Evolutionary conservation across 2,113 vertebrate species (phyloP).

Genomic region (Rhabdornis inornatus): DNA sequence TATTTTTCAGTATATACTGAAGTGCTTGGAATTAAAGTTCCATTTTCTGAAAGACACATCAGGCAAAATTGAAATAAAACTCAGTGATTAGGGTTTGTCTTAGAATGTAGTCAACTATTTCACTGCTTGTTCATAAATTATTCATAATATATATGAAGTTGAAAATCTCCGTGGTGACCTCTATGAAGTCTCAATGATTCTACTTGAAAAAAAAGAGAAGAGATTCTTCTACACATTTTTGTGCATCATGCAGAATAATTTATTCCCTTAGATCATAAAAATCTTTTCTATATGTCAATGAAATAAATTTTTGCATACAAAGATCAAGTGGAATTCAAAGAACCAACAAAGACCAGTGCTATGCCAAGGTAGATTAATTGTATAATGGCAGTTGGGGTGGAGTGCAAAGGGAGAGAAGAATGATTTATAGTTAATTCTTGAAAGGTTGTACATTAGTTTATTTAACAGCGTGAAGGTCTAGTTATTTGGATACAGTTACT

Average conservation of each 20-base stretch:
- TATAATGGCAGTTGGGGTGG: not conserved
- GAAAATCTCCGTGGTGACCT: not conserved
- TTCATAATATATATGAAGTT: not conserved
- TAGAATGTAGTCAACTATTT: not conserved
- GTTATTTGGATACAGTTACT: not conserved
- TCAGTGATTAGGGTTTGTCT: not conserved
- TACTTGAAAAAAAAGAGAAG: not conserved
- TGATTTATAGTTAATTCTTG: not conserved
- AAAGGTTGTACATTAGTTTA: not conserved
- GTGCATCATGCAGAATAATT: not conserved
- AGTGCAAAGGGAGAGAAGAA: not conserved
- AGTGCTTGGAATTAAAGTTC: not conserved
- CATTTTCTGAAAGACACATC: not conserved
- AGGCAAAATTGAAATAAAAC: not conserved
- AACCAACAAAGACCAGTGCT: not conserved
- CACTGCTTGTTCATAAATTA: not conserved
- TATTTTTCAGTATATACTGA: not conserved
- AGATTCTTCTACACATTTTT: not conserved
- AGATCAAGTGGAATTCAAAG: not conserved
- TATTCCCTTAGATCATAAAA: not conserved
- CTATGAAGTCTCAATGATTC: not conserved
- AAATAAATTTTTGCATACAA: not conserved
- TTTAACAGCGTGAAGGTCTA: not conserved
- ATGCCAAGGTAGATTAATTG: not conserved
- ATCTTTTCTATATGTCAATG: not conserved